Evolutionary conservation across 2,888 invertebrate genomes (phyloP).

Genomic region (Cacoxenus indagator): DNA sequence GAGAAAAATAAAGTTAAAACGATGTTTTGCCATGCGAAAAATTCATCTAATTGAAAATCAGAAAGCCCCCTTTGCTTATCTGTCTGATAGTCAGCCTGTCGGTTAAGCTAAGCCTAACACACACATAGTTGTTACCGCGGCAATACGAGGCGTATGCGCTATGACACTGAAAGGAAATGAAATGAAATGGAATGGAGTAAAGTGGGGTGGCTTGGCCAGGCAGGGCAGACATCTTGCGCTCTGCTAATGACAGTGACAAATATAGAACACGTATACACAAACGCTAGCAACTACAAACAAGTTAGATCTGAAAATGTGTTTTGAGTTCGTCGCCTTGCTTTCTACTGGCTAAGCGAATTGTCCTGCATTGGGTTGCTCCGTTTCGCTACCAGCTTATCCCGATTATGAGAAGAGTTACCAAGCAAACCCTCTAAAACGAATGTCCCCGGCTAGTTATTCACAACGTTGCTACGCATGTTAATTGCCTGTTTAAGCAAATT

Average conservation of each 20-base stretch:
- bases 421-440: neutral
- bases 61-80: neutral
- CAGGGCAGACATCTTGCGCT: no score
- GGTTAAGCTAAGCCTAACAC: neutral
- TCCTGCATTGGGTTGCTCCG: no score
- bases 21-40: neutral
- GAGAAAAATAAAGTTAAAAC: neutral
- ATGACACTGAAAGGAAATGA: neutral
- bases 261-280: neutral
- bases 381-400: no score
- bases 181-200: neutral
- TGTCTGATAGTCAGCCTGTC: neutral
- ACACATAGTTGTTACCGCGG: neutral
- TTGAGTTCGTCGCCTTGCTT: no score
- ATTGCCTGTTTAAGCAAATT: constrained; percentile 58
- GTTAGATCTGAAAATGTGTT: no score
- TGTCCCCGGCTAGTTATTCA: constrained; percentile 46
- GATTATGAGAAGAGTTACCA: constrained; percentile 21
- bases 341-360: no score
- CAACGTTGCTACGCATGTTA: constrained; percentile 56
- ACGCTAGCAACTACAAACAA: neutral
- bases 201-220: neutral
- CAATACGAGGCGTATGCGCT: neutral
- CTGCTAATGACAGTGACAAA: neutral
- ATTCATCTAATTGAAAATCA: constrained; percentile 15